These are phyloP conservation scores for Elachura formosa DNA, from an alignment of 2,113 vertebrate genomes.

Conservation along the genomic window DNA sequence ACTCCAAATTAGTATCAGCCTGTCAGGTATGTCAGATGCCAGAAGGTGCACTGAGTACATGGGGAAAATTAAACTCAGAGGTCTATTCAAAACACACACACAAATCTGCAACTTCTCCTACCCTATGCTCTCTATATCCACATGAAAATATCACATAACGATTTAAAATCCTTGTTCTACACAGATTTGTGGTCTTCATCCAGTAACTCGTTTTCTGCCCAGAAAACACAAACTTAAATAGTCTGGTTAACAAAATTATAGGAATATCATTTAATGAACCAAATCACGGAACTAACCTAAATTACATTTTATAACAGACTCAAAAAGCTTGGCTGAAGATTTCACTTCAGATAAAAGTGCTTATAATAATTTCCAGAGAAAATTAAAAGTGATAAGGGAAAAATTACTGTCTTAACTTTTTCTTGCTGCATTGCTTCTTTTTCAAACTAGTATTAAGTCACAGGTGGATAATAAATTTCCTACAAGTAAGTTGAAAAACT, in stretches of 20 bases:
- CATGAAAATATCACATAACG: not conserved
- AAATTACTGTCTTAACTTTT: not conserved
- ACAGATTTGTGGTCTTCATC: not conserved
- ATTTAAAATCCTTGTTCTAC: not conserved
- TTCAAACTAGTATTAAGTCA: not conserved
- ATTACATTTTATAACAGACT: not conserved
- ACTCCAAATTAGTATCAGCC: not conserved
- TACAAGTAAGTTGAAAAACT: not conserved
- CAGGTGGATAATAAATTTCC: not conserved
- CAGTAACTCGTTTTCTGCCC: not conserved
- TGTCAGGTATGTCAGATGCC: not conserved
- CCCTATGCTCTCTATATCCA: not conserved
- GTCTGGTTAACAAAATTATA: not conserved
- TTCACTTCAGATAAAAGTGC: not conserved
- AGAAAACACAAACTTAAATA: not conserved
- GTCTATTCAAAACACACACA: not conserved
- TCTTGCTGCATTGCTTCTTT: not conserved
- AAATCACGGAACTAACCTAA: not conserved
- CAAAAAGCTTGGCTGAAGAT: not conserved
- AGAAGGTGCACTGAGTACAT: not conserved
- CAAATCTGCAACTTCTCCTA: not conserved
- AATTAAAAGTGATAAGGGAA: conserved; percentile 26
- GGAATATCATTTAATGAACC: not conserved
- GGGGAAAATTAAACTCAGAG: not conserved
- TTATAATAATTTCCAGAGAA: conserved; percentile 12